Base-by-base conservation (phyloP, 2,113 vertebrate species). In the Cephalopterus ornatus region DNA sequence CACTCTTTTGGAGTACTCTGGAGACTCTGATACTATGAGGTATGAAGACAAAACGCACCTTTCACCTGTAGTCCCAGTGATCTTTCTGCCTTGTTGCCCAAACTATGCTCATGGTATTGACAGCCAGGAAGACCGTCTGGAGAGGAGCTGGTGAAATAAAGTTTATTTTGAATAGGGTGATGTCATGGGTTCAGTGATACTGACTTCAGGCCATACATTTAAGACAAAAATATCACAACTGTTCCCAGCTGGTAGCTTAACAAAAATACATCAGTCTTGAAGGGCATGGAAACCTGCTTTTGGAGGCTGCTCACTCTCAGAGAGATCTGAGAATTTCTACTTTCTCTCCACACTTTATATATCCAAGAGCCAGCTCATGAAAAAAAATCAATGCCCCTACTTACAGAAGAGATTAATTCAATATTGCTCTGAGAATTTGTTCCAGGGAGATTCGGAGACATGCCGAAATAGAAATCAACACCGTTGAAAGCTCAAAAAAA, bases 211-310 rank as follows among this genome's bases (percentile, higher is more conserved):
- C 55, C 52, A 58, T 11, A 49, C 4, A 55, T 53, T 90, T 80
- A 66, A 80, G 63, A 73, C 27, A 11, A 94, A 96, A 93, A 86
- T 66, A 91, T 24, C 85, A 20, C 55, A 88, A 63, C 42, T 33
- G 35, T 59, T 93, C 86, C 72, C 63, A 93, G 44, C 5, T 61
- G 49, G 35, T 56, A 83, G 37, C 49, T 68, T 83, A 92, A 80
- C 50, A 93, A 91, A 93, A 94, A 77, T 86, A 67, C 21, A 70
- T 71, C 42, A 33, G 37, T 50, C 46, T 63, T 66, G 50, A 84
- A 94, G 92, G 79, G 83, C 85, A 71, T 81, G 75, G 79, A 88
- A 97, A 92, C 39, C 63, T 92, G 59, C 59, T 88, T 92, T 92
- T 61, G 55, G 59, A 73, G 78, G 55, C 55, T 83, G 37, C 3